Evolutionary conservation across 2,113 vertebrate species (phyloP).

Genomic region (Semnornis frantzii): DNA sequence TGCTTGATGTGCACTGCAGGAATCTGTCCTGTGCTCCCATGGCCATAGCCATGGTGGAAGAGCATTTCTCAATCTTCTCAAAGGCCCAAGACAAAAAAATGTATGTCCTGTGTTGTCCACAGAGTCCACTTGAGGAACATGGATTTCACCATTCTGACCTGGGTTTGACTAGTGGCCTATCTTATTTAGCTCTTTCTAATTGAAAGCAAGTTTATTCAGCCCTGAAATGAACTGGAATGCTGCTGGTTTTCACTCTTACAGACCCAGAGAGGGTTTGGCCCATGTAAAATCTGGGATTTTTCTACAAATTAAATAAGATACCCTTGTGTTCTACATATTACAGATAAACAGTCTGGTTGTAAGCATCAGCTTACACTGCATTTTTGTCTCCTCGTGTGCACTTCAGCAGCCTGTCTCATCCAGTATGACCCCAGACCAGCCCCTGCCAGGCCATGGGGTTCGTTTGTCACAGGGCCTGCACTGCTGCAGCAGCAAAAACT

Average conservation of each 20-base stretch:
- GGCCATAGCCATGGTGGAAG: not conserved
- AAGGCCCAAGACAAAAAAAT: not conserved
- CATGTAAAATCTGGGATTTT: not conserved
- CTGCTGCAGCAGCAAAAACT: not conserved
- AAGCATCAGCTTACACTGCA: not conserved
- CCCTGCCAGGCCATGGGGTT: not conserved
- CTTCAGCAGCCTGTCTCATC: not conserved
- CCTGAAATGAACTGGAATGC: not conserved
- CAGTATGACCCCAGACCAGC: accelerated
- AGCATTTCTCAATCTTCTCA: not conserved
- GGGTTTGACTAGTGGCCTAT: not conserved
- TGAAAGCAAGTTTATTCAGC: not conserved
- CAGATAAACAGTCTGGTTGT: not conserved
- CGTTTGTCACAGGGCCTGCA: not conserved
- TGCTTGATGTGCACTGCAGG: not conserved
- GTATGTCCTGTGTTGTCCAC: not conserved
- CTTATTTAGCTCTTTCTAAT: not conserved
- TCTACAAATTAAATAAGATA: not conserved
- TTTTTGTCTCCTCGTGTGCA: accelerated
- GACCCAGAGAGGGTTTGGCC: not conserved
- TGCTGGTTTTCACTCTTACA: not conserved
- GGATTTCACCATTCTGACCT: not conserved
- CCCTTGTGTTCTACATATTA: not conserved
- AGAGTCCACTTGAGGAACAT: not conserved
- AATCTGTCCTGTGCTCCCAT: not conserved